Evolutionary conservation across 2,888 invertebrate species (phyloP), one percentile per base, ranked within the genome.

Genomic region (Drosophila niveifrons): DNA sequence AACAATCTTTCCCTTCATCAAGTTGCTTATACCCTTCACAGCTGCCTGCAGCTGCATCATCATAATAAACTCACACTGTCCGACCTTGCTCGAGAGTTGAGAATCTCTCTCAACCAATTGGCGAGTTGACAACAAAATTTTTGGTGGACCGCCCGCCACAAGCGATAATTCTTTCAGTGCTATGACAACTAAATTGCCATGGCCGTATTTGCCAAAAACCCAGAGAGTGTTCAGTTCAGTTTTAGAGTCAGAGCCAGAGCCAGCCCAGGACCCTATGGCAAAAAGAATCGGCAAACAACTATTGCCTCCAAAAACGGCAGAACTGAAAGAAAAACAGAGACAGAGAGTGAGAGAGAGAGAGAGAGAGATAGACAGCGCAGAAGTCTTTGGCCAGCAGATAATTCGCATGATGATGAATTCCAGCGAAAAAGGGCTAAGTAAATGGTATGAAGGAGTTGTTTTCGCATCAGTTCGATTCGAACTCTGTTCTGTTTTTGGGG

Each of bases 141-240:
- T 91, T 80, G 84, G 84, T 78, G 84, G 75, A 71, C 80, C 88
- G 82, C 85, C 82, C 85, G 90, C 90, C 90, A 90, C 91, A 91
- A 91, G 91, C 90, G 90, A 91, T 91, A 91, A 91, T 90, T 91
- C 90, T 90, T 91, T 63, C 83, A 72, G 80, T 86, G 89, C 90
- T 91, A 90, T 91, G 91, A 91, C 90, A 91, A 91, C 91, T 91
- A 91, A 91, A 91, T 91, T 91, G 90, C 82, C 88, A 88, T 77
- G 82, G 80, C 80, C 87, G 85, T 82, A 85, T 86, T 84, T 83
- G 83, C 79, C 72, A 70, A 59, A 62, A 51, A 31, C 15, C 18
- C 31, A 0, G 18, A 29, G 13, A 28, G 36, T 4, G 36, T n/a
- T 36, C 11, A 36, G 23, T 23, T 23, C 23, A 23, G 23, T 23